Percentiles rank a stretch among this genome's conserved stretches.
Conservation (phyloP, 2,113 vertebrate species). For the Microcebus griseorufus region DNA sequence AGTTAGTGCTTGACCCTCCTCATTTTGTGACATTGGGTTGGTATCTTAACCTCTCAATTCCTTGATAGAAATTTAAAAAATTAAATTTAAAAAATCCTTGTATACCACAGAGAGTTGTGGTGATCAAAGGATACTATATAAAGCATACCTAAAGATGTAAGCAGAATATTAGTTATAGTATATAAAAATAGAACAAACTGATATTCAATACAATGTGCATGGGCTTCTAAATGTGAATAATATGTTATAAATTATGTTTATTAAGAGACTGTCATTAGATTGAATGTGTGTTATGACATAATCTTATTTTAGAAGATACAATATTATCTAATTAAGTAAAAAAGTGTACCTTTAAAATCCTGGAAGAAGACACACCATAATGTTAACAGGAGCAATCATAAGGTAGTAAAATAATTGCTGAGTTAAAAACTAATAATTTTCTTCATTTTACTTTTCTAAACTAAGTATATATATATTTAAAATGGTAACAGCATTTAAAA, state of each 20-base stretch:
- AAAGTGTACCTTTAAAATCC: neutral
- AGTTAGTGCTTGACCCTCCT: neutral
- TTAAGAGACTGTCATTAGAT: neutral
- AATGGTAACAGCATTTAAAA: neutral
- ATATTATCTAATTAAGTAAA: neutral
- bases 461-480: neutral
- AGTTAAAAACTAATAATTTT: neutral
- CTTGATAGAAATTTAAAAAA: neutral
- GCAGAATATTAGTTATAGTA: neutral
- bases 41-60: neutral
- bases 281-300: neutral
- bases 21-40: neutral
- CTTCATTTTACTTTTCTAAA: neutral
- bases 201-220: neutral
- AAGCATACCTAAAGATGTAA: neutral
- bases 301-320: neutral
- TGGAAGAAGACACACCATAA: neutral
- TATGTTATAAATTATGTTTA: neutral
- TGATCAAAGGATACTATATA: neutral
- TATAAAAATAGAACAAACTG: neutral
- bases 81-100: neutral
- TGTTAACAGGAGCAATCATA: neutral
- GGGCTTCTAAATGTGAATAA: neutral
- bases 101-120: neutral
- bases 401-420: neutral